These are phyloP conservation scores for Myotis davidii DNA, from an alignment of 2,113 vertebrate genomes.

Conservation along the genomic window DNA sequence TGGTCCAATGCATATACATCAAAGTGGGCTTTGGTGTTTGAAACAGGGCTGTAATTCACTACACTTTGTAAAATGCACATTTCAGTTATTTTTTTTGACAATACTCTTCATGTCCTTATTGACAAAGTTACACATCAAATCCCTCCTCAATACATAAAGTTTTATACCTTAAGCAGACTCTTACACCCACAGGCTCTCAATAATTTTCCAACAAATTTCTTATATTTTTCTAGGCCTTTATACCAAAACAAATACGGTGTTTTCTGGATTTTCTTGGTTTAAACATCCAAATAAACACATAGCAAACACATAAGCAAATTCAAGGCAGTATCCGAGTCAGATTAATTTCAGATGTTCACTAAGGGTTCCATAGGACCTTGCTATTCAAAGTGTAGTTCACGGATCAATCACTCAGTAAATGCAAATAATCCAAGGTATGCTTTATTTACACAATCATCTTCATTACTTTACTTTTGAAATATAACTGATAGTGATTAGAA, in stretches of 20 bases:
- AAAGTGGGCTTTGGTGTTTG: conserved; percentile 57
- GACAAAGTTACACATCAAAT: background rate
- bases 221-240: background rate
- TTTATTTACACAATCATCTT: background rate
- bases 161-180: conserved; percentile 20
- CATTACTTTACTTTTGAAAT: conserved; percentile 1
- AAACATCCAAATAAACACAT: background rate
- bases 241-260: background rate
- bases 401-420: background rate
- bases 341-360: background rate
- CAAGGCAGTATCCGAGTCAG: background rate
- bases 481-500: background rate
- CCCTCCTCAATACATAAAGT: background rate
- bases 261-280: background rate
- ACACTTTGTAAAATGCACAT: background rate
- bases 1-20: conserved; percentile 62
- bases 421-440: background rate
- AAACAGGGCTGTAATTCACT: conserved; percentile 22
- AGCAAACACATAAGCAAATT: background rate
- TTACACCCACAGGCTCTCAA: background rate
- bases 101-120: background rate
- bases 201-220: background rate
- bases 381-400: background rate
- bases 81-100: background rate
- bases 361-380: fast-evolving